Base-by-base conservation (phyloP, 2,888 invertebrate species). In the Quadriops clusia region DNA sequence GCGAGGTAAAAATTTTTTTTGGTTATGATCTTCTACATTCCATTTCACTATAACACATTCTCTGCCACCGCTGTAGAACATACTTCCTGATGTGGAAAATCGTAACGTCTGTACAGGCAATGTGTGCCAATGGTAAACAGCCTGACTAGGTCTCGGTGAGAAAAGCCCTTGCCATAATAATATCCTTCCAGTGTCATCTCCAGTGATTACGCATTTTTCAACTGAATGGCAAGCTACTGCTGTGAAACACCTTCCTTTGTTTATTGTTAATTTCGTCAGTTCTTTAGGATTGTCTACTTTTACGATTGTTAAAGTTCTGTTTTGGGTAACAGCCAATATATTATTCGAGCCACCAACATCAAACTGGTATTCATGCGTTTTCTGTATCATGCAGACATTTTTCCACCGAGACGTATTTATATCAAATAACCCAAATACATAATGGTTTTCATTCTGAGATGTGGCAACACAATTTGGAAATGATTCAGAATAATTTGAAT, bases 21-120 rank as follows among this genome's bases (percentile, higher is more conserved):
- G 49, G 4, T 64, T 51, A 0, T 65, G 56, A 43, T 67, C 62
- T 18, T 64, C 58, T 12, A 74, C 38, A 29, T 66, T 63, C 87
- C 86, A 87, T 53, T 76, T 77, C 0, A 86, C 83, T 28, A 87
- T 55, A 1, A 82, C 82, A 47, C 74, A 68, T 55, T 87, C 87
- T 25, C 68, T 67, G n/a, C 81, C 86, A 5, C 83, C 82, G 44
- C 80, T 80, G 45, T 74, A 77, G 51, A 86, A 68, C 40, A 72
- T 67, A 6, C 70, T 70, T 11, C 83, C 83, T 56, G 57, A 44
- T 2, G 51, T 45, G 7, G 82, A 74, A 49, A 83, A 85, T 1
- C 64, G 60, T 9, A 86, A 51, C 49, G 76, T 72, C 23, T 66
- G 64, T 1, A 84, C 74, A 17, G 75, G 68, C 26, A 81, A 63